Base-by-base conservation (phyloP, 2,888 invertebrate genomes). In the Sycophila texana region DNA sequence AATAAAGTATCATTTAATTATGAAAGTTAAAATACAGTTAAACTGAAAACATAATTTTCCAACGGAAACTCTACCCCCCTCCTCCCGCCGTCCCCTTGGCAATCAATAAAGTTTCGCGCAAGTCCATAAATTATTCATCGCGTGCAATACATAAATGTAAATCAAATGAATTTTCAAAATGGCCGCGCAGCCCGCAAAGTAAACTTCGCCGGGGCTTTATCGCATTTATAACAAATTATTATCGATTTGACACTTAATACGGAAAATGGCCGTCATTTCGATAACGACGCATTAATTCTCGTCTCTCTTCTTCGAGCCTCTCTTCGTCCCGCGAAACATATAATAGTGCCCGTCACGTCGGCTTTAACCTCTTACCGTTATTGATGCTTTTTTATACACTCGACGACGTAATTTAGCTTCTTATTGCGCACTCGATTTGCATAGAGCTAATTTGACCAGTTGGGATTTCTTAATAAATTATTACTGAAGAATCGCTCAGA, bases 101-200 rank as follows among this genome's bases (percentile, higher is more conserved):
- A 80, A 80, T 80, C 77, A 77, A 77, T 77, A 77, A 74, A 81
- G 71, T 74, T 77, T 70, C 30, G 53, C 55, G 30, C 71, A 60
- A 77, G 77, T 74, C 67, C 39, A 81, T 81, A 77, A 81, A 81
- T 81, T 81, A 81, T 81, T 81, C 81, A 81, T 81, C 20, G 71
- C 49, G 77, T 71, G 71, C 66, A 71, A 81, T 77, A 74, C 71
- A 77, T 77, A 77, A 77, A 81, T 81, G 77, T 74, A 81, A 77
- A 77, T 81, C 74, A 61, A 60, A 74, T 30, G 71, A 74, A 66
- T 75, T 79, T 74, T 66, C 72, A 75, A 75, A 75, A 79, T 66
- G 72, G 65, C 26, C 57, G 55, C 47, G 68, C 26, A 26, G 26
- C 57, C 51, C 63, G 55, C 58, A 66, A 63, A 67, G 65, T 76